Evolutionary conservation across 2,888 invertebrate species (phyloP), one percentile per base, ranked within the genome.

Genomic region (Parnassius smintheus): DNA sequence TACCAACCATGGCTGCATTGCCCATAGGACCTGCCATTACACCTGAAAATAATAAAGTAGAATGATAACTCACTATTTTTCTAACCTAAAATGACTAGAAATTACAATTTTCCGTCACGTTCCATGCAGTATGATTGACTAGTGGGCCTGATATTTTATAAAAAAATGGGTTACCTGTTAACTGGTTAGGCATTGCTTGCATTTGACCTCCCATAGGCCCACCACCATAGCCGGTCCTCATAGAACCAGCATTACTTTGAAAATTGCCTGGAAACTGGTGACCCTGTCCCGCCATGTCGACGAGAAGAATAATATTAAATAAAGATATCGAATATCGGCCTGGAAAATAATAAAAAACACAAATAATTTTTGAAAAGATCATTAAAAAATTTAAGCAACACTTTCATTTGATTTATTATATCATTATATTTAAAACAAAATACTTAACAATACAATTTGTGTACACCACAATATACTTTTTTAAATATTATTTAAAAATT

Each of bases 231-330:
- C 94, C 95, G 35, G 92, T 91, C 64, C 95, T 85, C 94, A 95
- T 94, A 2, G 92, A 87, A 13, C 92, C 92, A 62, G 92, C 89
- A 72, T 94, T 94, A 66, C 92, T 94, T 71, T 94, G 94, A 73
- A 95, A 94, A 67, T 94, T 94, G 25, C 94, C 93, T 69, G 95
- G 94, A 74, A 95, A 95, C 76, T 94, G 95, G 79, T 95, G 95
- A 48, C 95, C 94, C 74, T 94, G 95, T 3, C 94, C 95, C 57
- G 95, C 93, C 95, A 95, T 95, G 65, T 25, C 59, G 25, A 51
- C n/a, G 44, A 49, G 13, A 49, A 9, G 49, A 9, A 13, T n/a
- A 44, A 44, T 44, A 11, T 3, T 44, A 11, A 10, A 11, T 44
- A 44, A 10, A 44, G 44, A 11, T 11, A 44, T 44, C 9, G 44